These are phyloP conservation scores for Marmota flaviventris DNA, from an alignment of 2,113 vertebrate genomes.

Conservation along the genomic window DNA sequence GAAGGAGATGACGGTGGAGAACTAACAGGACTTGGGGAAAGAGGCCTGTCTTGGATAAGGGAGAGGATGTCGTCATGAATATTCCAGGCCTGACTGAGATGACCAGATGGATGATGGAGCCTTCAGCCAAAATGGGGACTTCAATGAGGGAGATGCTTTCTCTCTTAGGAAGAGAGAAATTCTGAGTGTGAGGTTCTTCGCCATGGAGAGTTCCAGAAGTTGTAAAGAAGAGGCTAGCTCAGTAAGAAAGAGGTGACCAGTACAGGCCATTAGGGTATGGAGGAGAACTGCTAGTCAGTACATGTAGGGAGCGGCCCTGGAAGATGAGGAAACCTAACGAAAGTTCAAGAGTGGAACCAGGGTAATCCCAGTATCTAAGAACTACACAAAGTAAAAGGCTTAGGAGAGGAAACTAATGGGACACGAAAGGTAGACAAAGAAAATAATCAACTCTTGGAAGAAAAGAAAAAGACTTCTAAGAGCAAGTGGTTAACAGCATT, in stretches of 20 bases:
- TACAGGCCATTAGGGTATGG: background rate
- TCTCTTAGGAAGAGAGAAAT: background rate
- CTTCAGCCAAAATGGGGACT: background rate
- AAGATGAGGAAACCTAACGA: background rate
- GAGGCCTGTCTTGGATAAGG: background rate
- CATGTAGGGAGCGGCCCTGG: background rate
- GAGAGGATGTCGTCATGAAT: background rate
- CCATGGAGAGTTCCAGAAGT: background rate
- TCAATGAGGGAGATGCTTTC: background rate
- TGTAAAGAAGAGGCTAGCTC: background rate
- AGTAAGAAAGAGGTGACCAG: background rate
- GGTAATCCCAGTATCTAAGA: background rate
- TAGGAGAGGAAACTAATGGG: fast-evolving
- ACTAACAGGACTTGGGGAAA: background rate
- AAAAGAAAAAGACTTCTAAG: background rate
- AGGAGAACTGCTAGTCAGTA: background rate
- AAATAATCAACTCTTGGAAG: background rate
- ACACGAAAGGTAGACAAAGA: background rate
- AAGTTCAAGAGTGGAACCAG: background rate
- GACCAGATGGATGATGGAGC: background rate
- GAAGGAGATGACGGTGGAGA: background rate
- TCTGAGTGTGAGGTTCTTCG: background rate
- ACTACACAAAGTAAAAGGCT: background rate
- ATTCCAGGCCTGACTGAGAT: background rate
- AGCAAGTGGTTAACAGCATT: background rate